Base-by-base conservation (phyloP, 2,888 invertebrate species). In the Lepeophtheirus nordmannii region DNA sequence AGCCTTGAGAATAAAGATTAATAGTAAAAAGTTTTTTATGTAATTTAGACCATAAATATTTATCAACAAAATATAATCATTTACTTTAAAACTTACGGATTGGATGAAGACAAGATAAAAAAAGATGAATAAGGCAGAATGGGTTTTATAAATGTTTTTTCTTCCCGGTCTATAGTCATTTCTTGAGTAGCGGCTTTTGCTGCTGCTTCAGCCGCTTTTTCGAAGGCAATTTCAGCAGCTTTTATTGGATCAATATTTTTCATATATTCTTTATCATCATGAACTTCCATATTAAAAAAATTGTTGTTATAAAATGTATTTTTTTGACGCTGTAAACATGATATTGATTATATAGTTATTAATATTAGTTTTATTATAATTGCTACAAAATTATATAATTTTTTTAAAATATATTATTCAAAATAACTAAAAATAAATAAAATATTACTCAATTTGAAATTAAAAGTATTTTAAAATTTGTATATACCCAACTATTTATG, bases 81-180 rank as follows among this genome's bases (percentile, higher is more conserved):
- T 17, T 53, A 53, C n/a, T 5, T 5, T 5, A 53, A 9, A 1
- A 23, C 88, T 85, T 82, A 96, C 94, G 92, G 90, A 82, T 99
- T 99, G 73, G 96, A 96, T 74, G 96, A 90, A 77, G 96, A 92
- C 77, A 99, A 85, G 81, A 99, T 86, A 82, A 98, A 99, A 94
- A 99, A 94, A 80, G 97, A 97, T 81, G 96, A 93, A 82, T 97
- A 98, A 80, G 97, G 98, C 83, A 99, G 85, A 92, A 98, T 98
- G 79, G 97, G 96, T 83, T 93, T 93, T 20, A 17, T 17, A 17
- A 10, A 23, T 10, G 10, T 30, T 57, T 73, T 72, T 69, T 72
- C 73, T 62, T 74, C 73, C 30, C 71, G 72, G 59, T 71, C 72
- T 9, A 60, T 30, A 5, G 30, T 30, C 7, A 30, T 67, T 62